Evolutionary conservation across 2,113 vertebrate genomes (phyloP).

Genomic region (Nycticebus coucang): DNA sequence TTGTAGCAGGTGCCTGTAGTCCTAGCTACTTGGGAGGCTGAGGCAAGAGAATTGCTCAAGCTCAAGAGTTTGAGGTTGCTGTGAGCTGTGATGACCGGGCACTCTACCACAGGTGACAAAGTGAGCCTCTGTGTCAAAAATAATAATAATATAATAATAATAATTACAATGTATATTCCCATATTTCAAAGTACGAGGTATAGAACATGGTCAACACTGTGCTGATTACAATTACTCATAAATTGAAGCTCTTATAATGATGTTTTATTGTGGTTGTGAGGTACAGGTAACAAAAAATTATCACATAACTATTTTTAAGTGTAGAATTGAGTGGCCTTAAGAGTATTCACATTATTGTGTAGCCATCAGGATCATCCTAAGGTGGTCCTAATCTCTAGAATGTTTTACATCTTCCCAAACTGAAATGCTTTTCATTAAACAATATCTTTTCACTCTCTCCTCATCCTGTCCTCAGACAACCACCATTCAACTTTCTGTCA

Average conservation of each 20-base stretch:
- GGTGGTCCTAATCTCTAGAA: background rate
- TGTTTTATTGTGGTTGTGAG: background rate
- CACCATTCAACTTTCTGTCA: background rate
- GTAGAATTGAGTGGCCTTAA: background rate
- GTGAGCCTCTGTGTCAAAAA: too few species aligned
- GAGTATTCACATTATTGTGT: background rate
- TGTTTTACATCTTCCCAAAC: background rate
- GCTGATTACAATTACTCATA: background rate
- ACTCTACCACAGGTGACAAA: too few species aligned
- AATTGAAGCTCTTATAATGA: background rate
- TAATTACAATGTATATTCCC: background rate
- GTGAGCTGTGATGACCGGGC: too few species aligned
- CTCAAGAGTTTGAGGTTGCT: too few species aligned
- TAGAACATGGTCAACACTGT: background rate
- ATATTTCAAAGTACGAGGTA: background rate
- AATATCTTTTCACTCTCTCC: background rate
- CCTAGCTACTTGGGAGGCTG: too few species aligned
- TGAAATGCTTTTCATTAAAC: background rate
- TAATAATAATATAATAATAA: too few species aligned
- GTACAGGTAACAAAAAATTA: background rate
- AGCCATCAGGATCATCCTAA: background rate
- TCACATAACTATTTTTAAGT: background rate
- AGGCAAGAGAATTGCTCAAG: too few species aligned
- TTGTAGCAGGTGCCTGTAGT: too few species aligned
- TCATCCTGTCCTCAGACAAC: background rate